Evolutionary conservation across 1,140 invertebrate species (phyloP), one percentile per base, ranked within the genome.

Genomic region (Bicyclus anynana): DNA sequence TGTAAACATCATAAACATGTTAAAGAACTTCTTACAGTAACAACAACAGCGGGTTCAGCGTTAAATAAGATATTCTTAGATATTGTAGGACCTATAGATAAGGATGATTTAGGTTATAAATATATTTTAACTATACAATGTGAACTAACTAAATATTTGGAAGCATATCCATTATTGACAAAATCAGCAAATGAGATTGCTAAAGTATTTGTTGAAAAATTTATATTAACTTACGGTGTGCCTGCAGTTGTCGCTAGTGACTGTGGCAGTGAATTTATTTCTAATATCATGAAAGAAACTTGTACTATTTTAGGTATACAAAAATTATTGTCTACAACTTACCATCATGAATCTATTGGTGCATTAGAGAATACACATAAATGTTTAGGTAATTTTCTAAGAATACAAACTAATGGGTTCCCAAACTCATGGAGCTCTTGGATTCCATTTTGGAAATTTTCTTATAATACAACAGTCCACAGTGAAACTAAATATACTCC

Each of bases 271-370:
- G 48, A 57, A 23, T 57, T 57, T 13, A 10, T 52, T 0, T 47
- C 27, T 18, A 12, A 6, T 3, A 40, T 18, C 0, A 46, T 58
- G 26, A 14, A 33, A 21, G 12, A 58, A 18, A 26, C 57, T 14
- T 57, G 53, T 55, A 48, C 37, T n/a, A 5, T 61, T 20, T 48
- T 58, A 21, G 1, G 47, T 23, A 61, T 62, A 14, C 12, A 29
- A 27, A 13, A 66, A 14, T 9, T 62, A 7, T 27, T 23, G 9
- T 61, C 59, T 3, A 59, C 64, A 14, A 48, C 64, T 4, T 66
- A 66, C 33, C 63, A 66, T 5, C 59, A 61, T 29, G 20, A 66
- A 42, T 33, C 42, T 27, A 44, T 65, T 9, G 63, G 63, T 21
- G 10, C 63, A 2, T 23, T 61, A 14, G 63, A 66, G 44, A 59